These are phyloP conservation scores for Amniataba percoides DNA, from an alignment of 2,797 vertebrate species.

Conservation along the genomic window DNA sequence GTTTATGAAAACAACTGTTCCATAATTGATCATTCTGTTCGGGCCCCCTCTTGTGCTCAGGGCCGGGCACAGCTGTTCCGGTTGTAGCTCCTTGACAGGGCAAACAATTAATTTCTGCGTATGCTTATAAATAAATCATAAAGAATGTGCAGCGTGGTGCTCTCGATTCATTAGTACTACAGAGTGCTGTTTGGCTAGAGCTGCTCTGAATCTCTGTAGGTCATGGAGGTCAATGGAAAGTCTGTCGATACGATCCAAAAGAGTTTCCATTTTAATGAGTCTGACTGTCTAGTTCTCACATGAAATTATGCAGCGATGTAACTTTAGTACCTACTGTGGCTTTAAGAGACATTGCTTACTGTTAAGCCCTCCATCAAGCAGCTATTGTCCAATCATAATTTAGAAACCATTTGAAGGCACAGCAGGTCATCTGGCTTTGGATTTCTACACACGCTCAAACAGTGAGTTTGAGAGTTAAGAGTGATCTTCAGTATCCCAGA, in stretches of 20 bases:
- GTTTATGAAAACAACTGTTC: slow-evolving; percentile 22
- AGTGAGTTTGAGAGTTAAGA: too few relatives aligned
- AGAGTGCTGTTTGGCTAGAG: slow-evolving; percentile 2
- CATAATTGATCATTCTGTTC: slow-evolving; percentile 32
- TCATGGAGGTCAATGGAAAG: not conserved
- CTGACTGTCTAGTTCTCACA: not conserved
- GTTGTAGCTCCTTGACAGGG: slow-evolving; percentile 27
- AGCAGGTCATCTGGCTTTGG: too few relatives aligned
- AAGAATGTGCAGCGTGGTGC: slow-evolving; percentile 8
- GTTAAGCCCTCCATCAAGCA: too few relatives aligned
- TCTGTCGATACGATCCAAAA: not conserved
- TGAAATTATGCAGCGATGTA: not conserved
- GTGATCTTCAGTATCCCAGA: too few relatives aligned
- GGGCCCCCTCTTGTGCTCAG: not conserved
- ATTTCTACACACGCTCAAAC: too few relatives aligned
- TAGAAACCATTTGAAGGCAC: too few relatives aligned
- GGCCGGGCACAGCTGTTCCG: slow-evolving; percentile 24
- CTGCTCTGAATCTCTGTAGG: slow-evolving; percentile 8
- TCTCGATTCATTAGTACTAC: slow-evolving; percentile 30
- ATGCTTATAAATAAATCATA: slow-evolving; percentile 46
- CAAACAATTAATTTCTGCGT: slow-evolving; percentile 43
- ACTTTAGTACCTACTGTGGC: not conserved
- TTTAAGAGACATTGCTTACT: not conserved
- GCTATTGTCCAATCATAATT: too few relatives aligned
- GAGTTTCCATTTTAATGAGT: not conserved